Percentiles rank a stretch among this genome's conserved stretches.
phyloP scores from a whole-genome alignment of 2,797 vertebrate species.

The Enteromius viviparus region DNA sequence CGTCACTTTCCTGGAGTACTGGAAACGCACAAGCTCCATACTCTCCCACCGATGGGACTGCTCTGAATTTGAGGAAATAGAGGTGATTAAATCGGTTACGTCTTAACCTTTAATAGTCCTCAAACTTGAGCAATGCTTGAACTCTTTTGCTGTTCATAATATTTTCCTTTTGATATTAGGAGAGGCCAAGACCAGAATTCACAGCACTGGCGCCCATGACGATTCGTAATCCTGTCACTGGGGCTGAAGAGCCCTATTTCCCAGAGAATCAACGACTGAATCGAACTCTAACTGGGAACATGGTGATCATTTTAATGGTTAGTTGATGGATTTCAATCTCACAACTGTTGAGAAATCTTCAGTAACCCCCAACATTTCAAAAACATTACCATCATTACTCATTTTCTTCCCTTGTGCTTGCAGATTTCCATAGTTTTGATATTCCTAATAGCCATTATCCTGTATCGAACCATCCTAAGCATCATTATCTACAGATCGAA shows the following conservation, averaged over 20 bases:
- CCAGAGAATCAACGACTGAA: conserved; percentile 72
- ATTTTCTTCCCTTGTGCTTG: conserved; percentile 9
- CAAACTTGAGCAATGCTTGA: neutral
- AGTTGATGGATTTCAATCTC: conserved; percentile 49
- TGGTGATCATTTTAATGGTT: conserved; percentile 83
- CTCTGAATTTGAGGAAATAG: conserved; percentile 82
- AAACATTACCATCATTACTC: neutral
- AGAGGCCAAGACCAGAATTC: conserved; percentile 81
- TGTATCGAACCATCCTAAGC: conserved; percentile 80
- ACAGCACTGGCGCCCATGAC: conserved; percentile 77
- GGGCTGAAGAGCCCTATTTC: conserved; percentile 82
- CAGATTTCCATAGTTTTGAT: conserved; percentile 82
- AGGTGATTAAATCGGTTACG: conserved; percentile 62
- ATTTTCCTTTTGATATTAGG: conserved; percentile 61
- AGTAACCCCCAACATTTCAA: neutral
- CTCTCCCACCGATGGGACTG: conserved; percentile 83
- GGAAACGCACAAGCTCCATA: conserved; percentile 80
- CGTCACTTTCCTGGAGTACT: conserved; percentile 82
- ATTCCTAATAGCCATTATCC: conserved; percentile 83
- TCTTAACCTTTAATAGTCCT: neutral
- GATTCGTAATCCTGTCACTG: conserved; percentile 80
- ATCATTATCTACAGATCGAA: conserved; percentile 79
- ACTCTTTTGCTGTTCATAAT: neutral
- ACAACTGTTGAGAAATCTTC: neutral
- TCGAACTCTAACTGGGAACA: conserved; percentile 79